phyloP scores from a whole-genome alignment of 2,888 invertebrate genomes.

The Sceliomorpha sp. region DNA sequence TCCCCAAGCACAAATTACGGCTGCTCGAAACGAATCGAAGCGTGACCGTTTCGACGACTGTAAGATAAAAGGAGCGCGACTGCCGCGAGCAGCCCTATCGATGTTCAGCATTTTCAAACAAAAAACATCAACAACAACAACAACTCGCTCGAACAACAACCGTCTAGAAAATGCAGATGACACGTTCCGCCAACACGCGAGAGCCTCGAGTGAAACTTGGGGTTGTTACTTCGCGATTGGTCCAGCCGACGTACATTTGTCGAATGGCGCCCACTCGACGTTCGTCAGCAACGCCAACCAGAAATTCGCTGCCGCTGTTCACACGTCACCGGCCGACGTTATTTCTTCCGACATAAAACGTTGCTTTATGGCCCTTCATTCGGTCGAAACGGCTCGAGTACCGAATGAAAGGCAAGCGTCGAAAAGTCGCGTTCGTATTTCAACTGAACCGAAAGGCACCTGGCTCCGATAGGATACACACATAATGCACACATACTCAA shows the following conservation, averaged over 20 bases:
- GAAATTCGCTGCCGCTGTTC: slow-evolving; percentile 43
- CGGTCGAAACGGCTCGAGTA: slow-evolving; percentile 21
- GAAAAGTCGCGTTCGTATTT: slow-evolving; percentile 33
- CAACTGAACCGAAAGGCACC: slow-evolving; percentile 31
- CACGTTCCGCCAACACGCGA: slow-evolving; percentile 37
- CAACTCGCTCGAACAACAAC: slow-evolving; percentile 17
- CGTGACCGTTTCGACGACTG: slow-evolving; percentile 49
- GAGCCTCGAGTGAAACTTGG: slow-evolving; percentile 21
- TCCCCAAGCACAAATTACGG: slow-evolving; percentile 68
- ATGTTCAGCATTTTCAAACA: not conserved
- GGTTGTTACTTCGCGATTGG: slow-evolving; percentile 19
- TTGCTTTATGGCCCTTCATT: slow-evolving; percentile 32
- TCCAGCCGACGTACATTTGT: slow-evolving; percentile 38
- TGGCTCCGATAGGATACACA: slow-evolving; percentile 11
- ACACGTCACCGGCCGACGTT: slow-evolving; percentile 38
- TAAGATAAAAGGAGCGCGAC: not conserved
- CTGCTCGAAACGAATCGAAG: slow-evolving; percentile 61
- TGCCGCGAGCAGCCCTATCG: not conserved
- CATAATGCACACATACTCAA: slow-evolving; percentile 19
- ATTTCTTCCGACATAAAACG: slow-evolving; percentile 48
- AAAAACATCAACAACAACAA: not conserved
- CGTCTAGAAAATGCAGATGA: too few species aligned
- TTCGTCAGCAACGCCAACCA: slow-evolving; percentile 49
- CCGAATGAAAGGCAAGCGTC: slow-evolving; percentile 23
- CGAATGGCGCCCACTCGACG: slow-evolving; percentile 23